phyloP scores from a whole-genome alignment of 2,888 invertebrate species.

The Craniophora ligustri region DNA sequence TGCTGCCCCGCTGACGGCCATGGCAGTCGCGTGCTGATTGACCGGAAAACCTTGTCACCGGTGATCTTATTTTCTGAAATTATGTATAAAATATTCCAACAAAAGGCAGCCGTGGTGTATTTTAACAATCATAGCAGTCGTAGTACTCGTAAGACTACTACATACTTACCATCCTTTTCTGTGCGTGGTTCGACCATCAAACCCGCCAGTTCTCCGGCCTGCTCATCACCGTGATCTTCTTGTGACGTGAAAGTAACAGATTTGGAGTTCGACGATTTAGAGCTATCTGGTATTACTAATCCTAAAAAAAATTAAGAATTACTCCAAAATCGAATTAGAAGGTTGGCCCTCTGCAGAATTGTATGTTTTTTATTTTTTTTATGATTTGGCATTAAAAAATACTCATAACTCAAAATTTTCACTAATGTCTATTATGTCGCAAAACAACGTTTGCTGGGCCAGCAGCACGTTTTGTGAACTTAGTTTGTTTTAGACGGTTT shows the following conservation, averaged over 20 bases:
- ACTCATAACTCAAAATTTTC: too few relatives aligned
- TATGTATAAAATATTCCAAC: too few relatives aligned
- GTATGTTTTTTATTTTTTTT: too few relatives aligned
- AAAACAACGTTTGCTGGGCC: too few relatives aligned
- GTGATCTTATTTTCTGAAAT: constrained; percentile 40
- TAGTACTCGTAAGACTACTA: neutral
- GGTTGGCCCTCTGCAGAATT: too few relatives aligned
- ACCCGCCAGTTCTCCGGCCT: constrained; percentile 60
- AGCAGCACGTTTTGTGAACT: too few relatives aligned
- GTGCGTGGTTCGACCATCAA: constrained; percentile 64
- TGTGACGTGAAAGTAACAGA: constrained; percentile 78
- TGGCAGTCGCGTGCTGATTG: constrained; percentile 69
- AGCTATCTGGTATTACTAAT: constrained; percentile 55
- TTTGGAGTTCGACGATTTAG: constrained; percentile 72
- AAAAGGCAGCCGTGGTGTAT: too few relatives aligned
- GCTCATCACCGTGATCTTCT: constrained; percentile 57
- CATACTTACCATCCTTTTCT: constrained; percentile 19
- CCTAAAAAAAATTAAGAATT: too few relatives aligned
- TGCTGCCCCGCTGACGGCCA: constrained; percentile 46
- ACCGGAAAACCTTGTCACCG: constrained; percentile 52
- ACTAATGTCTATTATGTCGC: too few relatives aligned
- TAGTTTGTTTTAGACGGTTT: too few relatives aligned
- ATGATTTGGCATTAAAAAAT: too few relatives aligned
- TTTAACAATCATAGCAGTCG: neutral
- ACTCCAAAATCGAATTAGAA: too few relatives aligned